Base-by-base conservation (phyloP, 1,140 invertebrate species). In the Drosophila asahinai region DNA sequence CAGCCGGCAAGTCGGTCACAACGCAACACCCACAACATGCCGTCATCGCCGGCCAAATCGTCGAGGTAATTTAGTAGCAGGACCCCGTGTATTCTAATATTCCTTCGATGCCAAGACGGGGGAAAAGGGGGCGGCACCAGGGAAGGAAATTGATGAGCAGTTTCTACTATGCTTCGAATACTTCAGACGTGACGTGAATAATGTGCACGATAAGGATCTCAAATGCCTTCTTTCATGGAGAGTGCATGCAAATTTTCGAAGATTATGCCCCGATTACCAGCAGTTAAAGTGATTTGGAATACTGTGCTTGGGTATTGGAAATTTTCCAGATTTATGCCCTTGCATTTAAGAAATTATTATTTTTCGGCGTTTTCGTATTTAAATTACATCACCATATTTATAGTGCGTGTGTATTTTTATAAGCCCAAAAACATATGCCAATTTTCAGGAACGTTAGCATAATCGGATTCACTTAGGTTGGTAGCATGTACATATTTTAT, bases 161-260 rank as follows among this genome's bases (percentile, higher is more conserved):
- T 86, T 77, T 81, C 57, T 59, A 71, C 73, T 66, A 84, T 81
- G 58, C 82, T 71, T 87, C 52, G 82, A 70, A 80, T 72, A 86
- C 82, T 72, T 82, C 81, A 90, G 83, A 92, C 91, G 91, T 92
- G 91, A 92, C 84, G 80, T 91, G 91, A 91, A 92, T 92, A 92
- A 92, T 92, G 86, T 86, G 77, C 52, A 63, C 65, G 86, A 91
- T 89, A 89, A 91, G 84, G 71, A 92, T 92, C 84, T 83, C 77
- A 81, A 92, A 81, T 86, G 66, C 86, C 82, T 61, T 71, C 73
- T 47, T 54, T 78, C 33, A 47, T 76, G 73, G 74, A 71, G 67
- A 71, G 84, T 67, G 79, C 81, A 92, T 92, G 91, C 91, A 92
- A 92, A 92, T 92, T 92, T 92, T 79, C 51, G 57, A 83, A 92